phyloP scores from a whole-genome alignment of 2,113 vertebrate species.

The Progne subis region DNA sequence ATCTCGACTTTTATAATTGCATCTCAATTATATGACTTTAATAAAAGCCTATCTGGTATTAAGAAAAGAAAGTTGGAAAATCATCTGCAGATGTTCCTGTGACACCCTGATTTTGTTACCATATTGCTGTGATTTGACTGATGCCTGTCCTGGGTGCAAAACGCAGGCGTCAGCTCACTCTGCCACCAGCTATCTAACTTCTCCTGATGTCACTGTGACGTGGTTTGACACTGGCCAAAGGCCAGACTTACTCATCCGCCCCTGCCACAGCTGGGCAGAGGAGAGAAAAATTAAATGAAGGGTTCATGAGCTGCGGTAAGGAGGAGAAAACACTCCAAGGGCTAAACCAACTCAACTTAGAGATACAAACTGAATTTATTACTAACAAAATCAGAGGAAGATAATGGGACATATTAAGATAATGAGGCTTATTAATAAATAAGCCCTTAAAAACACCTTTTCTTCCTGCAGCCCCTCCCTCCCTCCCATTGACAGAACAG shows the following conservation, averaged over 20 bases:
- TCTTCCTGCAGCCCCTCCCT: too few relatives aligned
- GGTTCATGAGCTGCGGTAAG: too few relatives aligned
- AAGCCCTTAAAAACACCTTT: background rate
- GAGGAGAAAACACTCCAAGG: background rate
- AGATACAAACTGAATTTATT: background rate
- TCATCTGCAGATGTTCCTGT: background rate
- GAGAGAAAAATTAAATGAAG: background rate
- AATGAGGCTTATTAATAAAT: background rate
- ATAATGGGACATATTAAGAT: too few relatives aligned
- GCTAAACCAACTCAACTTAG: background rate
- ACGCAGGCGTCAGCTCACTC: background rate
- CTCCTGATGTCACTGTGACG: background rate
- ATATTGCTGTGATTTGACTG: background rate
- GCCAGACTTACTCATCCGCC: background rate
- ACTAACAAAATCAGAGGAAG: background rate
- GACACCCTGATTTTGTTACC: background rate
- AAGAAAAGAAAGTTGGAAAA: background rate
- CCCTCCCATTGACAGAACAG: accelerated
- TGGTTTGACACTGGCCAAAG: background rate
- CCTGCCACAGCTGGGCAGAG: too few relatives aligned
- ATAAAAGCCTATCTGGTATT: background rate
- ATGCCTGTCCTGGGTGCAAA: background rate
- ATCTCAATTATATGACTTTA: background rate
- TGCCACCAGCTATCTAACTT: background rate
- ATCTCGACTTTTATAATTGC: background rate